Evolutionary conservation across 2,888 invertebrate species (phyloP), one percentile per base, ranked within the genome.

Genomic region (Carcina quercana): DNA sequence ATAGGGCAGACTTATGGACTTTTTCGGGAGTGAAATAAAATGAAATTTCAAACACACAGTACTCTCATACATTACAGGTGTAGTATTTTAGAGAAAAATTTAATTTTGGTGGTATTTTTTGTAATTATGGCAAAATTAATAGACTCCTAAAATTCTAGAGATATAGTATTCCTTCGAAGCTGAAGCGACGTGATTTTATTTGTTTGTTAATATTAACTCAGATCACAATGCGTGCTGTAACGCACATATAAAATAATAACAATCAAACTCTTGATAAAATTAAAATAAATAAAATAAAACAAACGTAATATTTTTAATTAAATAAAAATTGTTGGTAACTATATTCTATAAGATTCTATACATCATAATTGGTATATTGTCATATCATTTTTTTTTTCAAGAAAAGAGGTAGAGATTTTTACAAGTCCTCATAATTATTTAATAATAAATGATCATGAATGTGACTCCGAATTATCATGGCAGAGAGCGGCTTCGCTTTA

Each of bases 181-280:
- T 25, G 5, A 33, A 33, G 30, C 27, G 13, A 32, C 27, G 15
- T 30, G 27, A 25, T n/a, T n/a, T n/a, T n/a, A 11, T 6, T 22
- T 7, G 10, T 17, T 28, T 14, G 28, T 52, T 41, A 41, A 45
- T 13, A 31, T 31, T 25, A 47, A 42, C 52, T 50, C 43, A 65
- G 59, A 70, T 67, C 64, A 69, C 65, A 60, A 51, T 32, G 50
- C 49, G 65, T 59, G 65, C 59, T 47, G 50, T 50, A 44, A 48
- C 58, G 60, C 67, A 68, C 69, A 51, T 53, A 50, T 25, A 40
- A 32, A 40, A 40, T 32, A 40, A 47, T 43, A 42, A 53, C 53
- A 53, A 46, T 32, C 35, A 32, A 35, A 34, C n/a, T n/a, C n/a
- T n/a, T n/a, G 5, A 31, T 30, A 40, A 30, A 27, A 38, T 31